Conservation (phyloP, 2,888 invertebrate genomes). For the Heteropelma amictum region DNA sequence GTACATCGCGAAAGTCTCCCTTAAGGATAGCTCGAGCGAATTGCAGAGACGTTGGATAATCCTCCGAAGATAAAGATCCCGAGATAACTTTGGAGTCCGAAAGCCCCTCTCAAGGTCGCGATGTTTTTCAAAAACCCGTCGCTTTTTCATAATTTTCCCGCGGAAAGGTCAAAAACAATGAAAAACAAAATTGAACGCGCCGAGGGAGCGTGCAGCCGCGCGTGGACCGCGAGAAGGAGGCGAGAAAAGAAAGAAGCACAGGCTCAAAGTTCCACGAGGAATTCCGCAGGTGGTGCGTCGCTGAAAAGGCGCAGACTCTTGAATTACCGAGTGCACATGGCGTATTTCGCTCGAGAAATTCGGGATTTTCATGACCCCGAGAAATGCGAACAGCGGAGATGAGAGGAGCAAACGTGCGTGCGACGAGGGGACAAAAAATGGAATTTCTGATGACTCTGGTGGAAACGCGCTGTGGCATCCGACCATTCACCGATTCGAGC, state of each 20-base stretch:
- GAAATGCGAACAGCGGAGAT: neutral
- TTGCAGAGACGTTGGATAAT: no score
- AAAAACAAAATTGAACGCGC: no score
- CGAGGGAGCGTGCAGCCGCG: no score
- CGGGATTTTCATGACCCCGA: conserved; percentile 14
- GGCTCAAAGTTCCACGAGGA: conserved; percentile 18
- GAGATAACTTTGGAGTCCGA: no score
- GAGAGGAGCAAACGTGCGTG: neutral
- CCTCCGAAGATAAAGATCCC: no score
- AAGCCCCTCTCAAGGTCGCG: no score
- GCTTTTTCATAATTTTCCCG: no score
- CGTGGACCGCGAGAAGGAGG: no score
- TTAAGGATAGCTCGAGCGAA: no score
- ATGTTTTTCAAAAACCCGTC: no score
- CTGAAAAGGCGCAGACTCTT: neutral
- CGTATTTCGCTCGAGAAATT: neutral
- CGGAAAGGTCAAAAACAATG: no score
- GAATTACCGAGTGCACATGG: conserved; percentile 16
- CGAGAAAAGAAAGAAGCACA: neutral
- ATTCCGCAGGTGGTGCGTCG: neutral
- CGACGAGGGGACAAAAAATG: neutral
- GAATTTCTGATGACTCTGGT: neutral
- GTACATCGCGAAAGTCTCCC: no score
- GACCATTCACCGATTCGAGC: conserved; percentile 65
- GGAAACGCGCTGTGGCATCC: neutral